These are phyloP conservation scores for Cyaniris semiargus DNA, from an alignment of 2,888 invertebrate genomes.

Conservation along the genomic window DNA sequence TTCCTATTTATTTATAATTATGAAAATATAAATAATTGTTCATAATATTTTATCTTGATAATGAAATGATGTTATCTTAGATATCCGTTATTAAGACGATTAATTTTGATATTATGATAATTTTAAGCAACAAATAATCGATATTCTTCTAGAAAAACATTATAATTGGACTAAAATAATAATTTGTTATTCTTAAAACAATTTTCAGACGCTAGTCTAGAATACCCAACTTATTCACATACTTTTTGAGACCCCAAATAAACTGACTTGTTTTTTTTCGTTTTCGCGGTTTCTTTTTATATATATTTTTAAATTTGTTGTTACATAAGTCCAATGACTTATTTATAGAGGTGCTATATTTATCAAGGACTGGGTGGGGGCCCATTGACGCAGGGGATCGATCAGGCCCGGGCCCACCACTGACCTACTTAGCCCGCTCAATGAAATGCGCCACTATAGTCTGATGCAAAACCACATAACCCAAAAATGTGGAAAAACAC, in stretches of 20 bases:
- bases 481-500: background rate
- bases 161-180: background rate
- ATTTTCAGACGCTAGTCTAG: too few relatives aligned
- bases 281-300: background rate
- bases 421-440: conserved; percentile 73
- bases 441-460: conserved; percentile 58
- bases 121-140: background rate
- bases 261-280: background rate
- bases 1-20: too few relatives aligned
- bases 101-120: background rate
- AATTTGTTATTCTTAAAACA: too few relatives aligned
- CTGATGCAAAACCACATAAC: conserved; percentile 29
- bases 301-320: background rate
- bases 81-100: background rate
- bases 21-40: background rate
- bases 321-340: conserved; percentile 44
- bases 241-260: background rate
- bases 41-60: background rate
- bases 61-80: background rate
- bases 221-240: background rate
- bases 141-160: background rate
- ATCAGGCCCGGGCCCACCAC: conserved; percentile 58
- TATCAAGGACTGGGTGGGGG: conserved; percentile 36
- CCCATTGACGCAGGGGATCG: conserved; percentile 70
- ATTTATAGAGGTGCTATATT: conserved; percentile 58